phyloP scores from a whole-genome alignment of 2,888 invertebrate genomes.

The Archaeoteleia sp. region DNA sequence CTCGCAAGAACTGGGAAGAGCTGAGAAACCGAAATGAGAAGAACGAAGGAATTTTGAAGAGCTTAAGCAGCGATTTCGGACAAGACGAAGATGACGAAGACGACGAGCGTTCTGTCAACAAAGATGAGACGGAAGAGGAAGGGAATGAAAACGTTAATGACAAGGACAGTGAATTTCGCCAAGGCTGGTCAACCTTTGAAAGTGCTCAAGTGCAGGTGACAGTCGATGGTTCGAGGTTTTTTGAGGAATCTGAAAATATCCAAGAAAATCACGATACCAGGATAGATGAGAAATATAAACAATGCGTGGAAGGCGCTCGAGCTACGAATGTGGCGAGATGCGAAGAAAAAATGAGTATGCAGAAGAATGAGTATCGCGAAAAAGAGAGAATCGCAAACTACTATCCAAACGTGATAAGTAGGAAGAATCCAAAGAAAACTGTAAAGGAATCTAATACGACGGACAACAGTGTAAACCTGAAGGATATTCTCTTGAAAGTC shows the following conservation, averaged over 20 bases:
- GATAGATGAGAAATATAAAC: conserved; percentile 71
- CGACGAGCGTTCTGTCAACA: conserved; percentile 31
- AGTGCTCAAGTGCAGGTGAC: conserved; percentile 36
- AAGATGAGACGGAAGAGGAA: conserved; percentile 9
- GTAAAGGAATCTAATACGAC: conserved; percentile 17
- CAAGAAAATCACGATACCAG: conserved; percentile 59
- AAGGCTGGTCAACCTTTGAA: conserved; percentile 50
- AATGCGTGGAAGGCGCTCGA: conserved; percentile 67
- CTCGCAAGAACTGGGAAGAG: conserved; percentile 73
- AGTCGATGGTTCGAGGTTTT: conserved; percentile 29
- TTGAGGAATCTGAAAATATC: conserved; percentile 23
- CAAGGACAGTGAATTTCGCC: conserved; percentile 28
- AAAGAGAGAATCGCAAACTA: conserved; percentile 59
- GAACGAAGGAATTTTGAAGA: conserved; percentile 68
- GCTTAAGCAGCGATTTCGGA: conserved; percentile 67
- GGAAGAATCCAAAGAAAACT: neutral
- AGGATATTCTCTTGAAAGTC: conserved; percentile 67
- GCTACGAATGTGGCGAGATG: conserved; percentile 22
- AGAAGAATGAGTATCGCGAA: conserved; percentile 1
- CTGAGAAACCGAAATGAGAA: conserved; percentile 70
- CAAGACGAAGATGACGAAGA: conserved; percentile 68
- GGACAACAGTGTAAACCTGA: conserved; percentile 67
- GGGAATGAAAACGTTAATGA: neutral
- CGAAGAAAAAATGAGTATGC: conserved; percentile 27
- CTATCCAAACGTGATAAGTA: conserved; percentile 40